Evolutionary conservation across 30 jellyfish, hydroid and myxozoan genomes (phyloP).

Genomic region (Turritopsis rubra): DNA sequence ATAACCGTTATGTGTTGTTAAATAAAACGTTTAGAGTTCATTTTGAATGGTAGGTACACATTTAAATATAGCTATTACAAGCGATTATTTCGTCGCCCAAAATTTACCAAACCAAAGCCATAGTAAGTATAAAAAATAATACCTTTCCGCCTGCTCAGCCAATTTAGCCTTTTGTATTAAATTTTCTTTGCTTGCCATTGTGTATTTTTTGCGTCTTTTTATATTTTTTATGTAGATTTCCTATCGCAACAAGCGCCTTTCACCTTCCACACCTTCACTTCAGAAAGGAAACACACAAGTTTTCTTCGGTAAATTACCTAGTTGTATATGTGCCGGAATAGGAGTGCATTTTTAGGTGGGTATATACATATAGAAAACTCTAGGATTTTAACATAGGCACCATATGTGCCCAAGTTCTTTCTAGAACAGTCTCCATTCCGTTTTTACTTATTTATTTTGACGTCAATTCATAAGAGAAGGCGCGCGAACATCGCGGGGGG

Average conservation of each 20-base stretch:
- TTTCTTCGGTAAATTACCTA: conserved; percentile 8
- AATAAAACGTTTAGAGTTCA: no score
- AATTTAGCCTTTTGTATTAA: conserved; percentile 79
- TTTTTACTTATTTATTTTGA: no score
- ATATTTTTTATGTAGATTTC: neutral
- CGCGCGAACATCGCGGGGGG: no score
- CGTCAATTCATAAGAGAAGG: neutral
- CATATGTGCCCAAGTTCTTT: neutral
- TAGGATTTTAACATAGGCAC: neutral
- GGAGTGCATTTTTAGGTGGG: conserved; percentile 5
- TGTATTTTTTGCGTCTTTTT: neutral
- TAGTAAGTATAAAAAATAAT: neutral
- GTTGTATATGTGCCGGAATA: conserved; percentile 14
- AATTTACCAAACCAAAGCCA: neutral
- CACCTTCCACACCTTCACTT: conserved; percentile 29
- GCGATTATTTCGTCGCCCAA: no score
- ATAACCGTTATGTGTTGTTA: no score
- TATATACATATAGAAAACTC: neutral
- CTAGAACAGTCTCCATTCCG: neutral
- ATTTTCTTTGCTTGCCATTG: conserved; percentile 51
- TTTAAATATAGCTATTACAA: no score
- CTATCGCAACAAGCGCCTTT: conserved; percentile 21
- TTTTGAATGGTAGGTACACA: no score
- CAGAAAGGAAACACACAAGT: conserved; percentile 31
- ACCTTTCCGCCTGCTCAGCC: conserved; percentile 98